These are phyloP conservation scores for Ligdia adustata DNA, from an alignment of 2,888 invertebrate species.

Conservation along the genomic window DNA sequence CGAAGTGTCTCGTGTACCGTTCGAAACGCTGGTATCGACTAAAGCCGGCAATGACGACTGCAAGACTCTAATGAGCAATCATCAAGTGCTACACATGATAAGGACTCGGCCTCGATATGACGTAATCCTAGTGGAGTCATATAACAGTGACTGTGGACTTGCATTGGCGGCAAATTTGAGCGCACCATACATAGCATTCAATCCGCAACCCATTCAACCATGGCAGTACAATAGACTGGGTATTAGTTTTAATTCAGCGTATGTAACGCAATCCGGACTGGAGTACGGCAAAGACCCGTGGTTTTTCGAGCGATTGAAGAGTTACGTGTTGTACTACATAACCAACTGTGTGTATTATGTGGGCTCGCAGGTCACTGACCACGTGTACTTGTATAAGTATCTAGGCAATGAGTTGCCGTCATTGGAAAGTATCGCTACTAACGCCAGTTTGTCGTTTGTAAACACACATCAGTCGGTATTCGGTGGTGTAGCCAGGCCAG, in stretches of 20 bases:
- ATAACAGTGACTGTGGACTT: slow-evolving; percentile 89
- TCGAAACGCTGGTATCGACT: slow-evolving; percentile 74
- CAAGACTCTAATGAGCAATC: slow-evolving; percentile 75
- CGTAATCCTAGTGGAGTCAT: slow-evolving; percentile 88
- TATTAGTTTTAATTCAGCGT: slow-evolving; percentile 79
- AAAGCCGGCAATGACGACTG: slow-evolving; percentile 80
- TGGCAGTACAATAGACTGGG: slow-evolving; percentile 81
- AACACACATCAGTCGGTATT: slow-evolving; percentile 87
- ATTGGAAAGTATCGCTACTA: slow-evolving; percentile 82
- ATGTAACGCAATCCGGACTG: slow-evolving; percentile 69
- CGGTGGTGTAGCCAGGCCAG: slow-evolving; percentile 82
- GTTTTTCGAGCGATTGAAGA: slow-evolving; percentile 73
- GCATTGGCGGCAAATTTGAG: slow-evolving; percentile 87
- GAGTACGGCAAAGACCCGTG: slow-evolving; percentile 75
- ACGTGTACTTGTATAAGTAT: slow-evolving; percentile 72
- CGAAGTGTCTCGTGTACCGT: slow-evolving; percentile 75
- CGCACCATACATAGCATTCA: slow-evolving; percentile 85
- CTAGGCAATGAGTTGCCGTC: slow-evolving; percentile 81
- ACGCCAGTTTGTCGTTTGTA: slow-evolving; percentile 84
- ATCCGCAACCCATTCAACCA: slow-evolving; percentile 80
- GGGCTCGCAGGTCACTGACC: slow-evolving; percentile 71
- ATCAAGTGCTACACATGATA: slow-evolving; percentile 80
- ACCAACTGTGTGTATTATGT: slow-evolving; percentile 77
- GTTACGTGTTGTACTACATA: slow-evolving; percentile 68
- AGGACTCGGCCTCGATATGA: slow-evolving; percentile 84